These are phyloP conservation scores for Palloptera scutellata DNA, from an alignment of 2,888 invertebrate genomes.

Conservation along the genomic window DNA sequence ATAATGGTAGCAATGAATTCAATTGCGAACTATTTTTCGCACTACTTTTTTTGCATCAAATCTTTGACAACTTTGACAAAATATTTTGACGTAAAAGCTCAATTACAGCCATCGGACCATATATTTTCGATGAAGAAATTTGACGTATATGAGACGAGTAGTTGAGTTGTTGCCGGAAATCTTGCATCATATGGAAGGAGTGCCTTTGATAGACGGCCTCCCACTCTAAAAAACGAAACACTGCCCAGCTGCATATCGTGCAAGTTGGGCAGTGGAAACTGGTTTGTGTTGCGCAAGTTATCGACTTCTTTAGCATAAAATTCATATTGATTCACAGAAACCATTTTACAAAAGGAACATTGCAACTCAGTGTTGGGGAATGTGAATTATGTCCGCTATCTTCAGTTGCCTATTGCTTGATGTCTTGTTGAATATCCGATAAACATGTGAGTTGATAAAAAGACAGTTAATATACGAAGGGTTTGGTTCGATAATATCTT, in stretches of 20 bases:
- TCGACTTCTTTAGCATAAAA: background rate
- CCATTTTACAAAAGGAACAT: slow-evolving; percentile 13
- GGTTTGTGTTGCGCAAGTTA: background rate
- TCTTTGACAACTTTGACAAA: slow-evolving; percentile 17
- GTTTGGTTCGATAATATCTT: background rate
- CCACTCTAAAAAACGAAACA: slow-evolving; percentile 13
- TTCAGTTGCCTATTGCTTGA: background rate
- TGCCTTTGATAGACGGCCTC: slow-evolving; percentile 18
- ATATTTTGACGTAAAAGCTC: slow-evolving; percentile 33
- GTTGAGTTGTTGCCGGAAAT: slow-evolving; percentile 40
- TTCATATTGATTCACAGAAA: background rate
- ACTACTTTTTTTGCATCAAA: slow-evolving; percentile 27
- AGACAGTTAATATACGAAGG: slow-evolving; percentile 12
- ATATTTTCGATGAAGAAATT: slow-evolving; percentile 28
- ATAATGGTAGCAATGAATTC: slow-evolving; percentile 32
- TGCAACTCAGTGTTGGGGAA: slow-evolving; percentile 6
- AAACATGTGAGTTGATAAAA: slow-evolving; percentile 6
- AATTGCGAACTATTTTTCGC: slow-evolving; percentile 29
- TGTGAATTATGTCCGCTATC: slow-evolving; percentile 2
- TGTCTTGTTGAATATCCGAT: slow-evolving; percentile 16
- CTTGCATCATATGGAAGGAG: slow-evolving; percentile 41
- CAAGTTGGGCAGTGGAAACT: slow-evolving; percentile 11
- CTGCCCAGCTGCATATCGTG: slow-evolving; percentile 1
- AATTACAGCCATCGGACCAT: slow-evolving; percentile 30
- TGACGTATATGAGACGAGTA: too few relatives aligned